Evolutionary conservation across 1,140 invertebrate species (phyloP).

Genomic region (Hyposmocoma kahamanoa): DNA sequence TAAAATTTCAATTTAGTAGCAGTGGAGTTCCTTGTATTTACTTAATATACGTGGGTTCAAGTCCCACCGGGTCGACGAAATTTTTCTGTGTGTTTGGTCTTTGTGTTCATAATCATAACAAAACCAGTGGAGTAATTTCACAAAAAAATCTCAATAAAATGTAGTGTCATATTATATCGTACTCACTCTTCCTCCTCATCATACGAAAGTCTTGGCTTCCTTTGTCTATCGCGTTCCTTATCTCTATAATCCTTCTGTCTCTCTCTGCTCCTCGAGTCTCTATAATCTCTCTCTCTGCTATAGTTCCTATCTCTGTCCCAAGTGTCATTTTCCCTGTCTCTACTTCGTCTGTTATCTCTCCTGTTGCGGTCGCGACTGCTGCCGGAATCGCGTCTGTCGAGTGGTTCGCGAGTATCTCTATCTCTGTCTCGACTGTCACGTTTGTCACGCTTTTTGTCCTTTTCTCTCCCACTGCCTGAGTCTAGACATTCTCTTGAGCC

Average conservation of each 20-base stretch:
- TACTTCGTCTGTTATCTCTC: conserved; percentile 45
- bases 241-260: conserved; percentile 63
- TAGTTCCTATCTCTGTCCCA: conserved; percentile 73
- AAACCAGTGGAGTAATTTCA: too few relatives aligned
- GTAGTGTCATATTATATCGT: too few relatives aligned
- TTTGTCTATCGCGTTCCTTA: conserved; percentile 43
- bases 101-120: too few relatives aligned
- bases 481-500: conserved; percentile 69
- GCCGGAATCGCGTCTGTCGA: conserved; percentile 59
- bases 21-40: too few relatives aligned
- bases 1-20: too few relatives aligned
- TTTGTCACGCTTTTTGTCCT: conserved; percentile 57
- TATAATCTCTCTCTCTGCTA: conserved; percentile 67
- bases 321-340: conserved; percentile 52
- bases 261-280: conserved; percentile 60
- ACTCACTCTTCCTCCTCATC: conserved; percentile 70
- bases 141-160: too few relatives aligned
- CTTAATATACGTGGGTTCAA: too few relatives aligned
- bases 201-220: conserved; percentile 52
- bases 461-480: conserved; percentile 68
- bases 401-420: conserved; percentile 55
- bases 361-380: conserved; percentile 62
- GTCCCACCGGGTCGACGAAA: too few relatives aligned
- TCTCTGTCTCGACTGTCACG: conserved; percentile 69
- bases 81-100: too few relatives aligned